These are phyloP conservation scores for Benthosema pterotum DNA, from an alignment of 2,797 vertebrate species.

Conservation along the genomic window DNA sequence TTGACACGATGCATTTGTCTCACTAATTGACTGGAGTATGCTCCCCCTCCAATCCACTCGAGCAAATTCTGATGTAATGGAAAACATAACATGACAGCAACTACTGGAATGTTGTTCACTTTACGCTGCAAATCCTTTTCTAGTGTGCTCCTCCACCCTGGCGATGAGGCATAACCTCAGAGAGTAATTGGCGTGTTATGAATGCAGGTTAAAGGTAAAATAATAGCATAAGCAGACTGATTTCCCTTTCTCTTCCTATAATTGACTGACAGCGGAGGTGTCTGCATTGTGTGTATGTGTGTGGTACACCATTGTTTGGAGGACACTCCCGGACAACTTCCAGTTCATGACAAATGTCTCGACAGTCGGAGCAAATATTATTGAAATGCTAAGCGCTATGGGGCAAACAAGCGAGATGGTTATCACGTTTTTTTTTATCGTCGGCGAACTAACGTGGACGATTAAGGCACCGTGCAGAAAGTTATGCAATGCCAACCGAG, in stretches of 20 bases:
- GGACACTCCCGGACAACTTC: slow-evolving; percentile 9
- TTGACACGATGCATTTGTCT: slow-evolving; percentile 23
- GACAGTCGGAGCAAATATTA: slow-evolving; percentile 49
- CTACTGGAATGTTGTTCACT: slow-evolving; percentile 47
- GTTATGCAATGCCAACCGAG: slow-evolving; percentile 48
- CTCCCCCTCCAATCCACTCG: slow-evolving; percentile 9
- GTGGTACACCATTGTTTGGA: slow-evolving; percentile 8
- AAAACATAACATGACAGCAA: slow-evolving; percentile 36
- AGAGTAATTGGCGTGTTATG: background rate
- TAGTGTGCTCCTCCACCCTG: slow-evolving; percentile 4
- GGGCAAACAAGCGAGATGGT: slow-evolving; percentile 40
- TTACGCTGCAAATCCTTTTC: slow-evolving; percentile 17
- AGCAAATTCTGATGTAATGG: slow-evolving; percentile 43
- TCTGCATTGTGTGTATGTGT: slow-evolving; percentile 4
- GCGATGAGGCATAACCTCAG: background rate
- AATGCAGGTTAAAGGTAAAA: slow-evolving; percentile 29
- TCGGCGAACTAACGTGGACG: slow-evolving; percentile 18
- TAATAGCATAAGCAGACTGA: accelerated
- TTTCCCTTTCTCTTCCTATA: slow-evolving; percentile 1
- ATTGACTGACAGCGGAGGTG: background rate
- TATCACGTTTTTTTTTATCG: slow-evolving; percentile 48
- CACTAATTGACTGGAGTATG: slow-evolving; percentile 22
- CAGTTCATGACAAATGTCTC: slow-evolving; percentile 29
- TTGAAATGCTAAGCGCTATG: slow-evolving; percentile 47
- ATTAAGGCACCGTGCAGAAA: background rate